Evolutionary conservation across 2,888 invertebrate species (phyloP), one percentile per base, ranked within the genome.

Genomic region (Microctonus aethiopoides): DNA sequence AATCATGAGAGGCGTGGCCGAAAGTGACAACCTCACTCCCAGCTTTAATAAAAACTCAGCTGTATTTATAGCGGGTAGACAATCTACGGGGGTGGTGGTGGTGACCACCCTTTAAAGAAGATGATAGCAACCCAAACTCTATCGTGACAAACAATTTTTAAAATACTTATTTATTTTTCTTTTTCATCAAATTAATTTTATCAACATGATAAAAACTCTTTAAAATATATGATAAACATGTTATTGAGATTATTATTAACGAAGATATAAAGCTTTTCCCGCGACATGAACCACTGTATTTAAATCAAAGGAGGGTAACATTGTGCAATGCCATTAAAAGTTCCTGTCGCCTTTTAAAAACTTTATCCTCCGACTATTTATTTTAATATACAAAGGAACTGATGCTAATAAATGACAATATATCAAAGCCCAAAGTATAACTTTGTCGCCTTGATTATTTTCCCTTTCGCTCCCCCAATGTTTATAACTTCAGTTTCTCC

Each of bases 1-100:
- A 82, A 82, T 82, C 83, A 82, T 75, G 64, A 77, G 77, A 81
- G 83, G 80, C 83, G 82, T 82, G 80, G 76, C 80, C 81, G 72
- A 79, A 80, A 82, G 79, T 83, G 84, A 84, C 84, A 82, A 81
- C 75, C 78, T 78, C 77, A 74, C 77, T 76, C 75, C 77, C 78
- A 72, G 70, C 76, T 79, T 81, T 84, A 84, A 84, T 84, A 46
- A 16, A 84, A 84, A 82, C 79, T 69, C 68, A 10, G 60, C 13
- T 56, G 36, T 41, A 34, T 24, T 36, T 34, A 46, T 61, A 36
- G 74, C 46, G 46, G 16, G 46, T 46, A 16, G 75, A 76, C 76
- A 78, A 80, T 77, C 77, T 79, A 76, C 76, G 65, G 60, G 73
- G 77, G 72, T 72, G 72, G 71, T 72, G 72, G 71, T 68, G 73